A percentile compares a stretch with the other conserved stretches of the same genome.
Conservation (phyloP, 1,140 invertebrate species). For the Hirudo medicinalis region DNA sequence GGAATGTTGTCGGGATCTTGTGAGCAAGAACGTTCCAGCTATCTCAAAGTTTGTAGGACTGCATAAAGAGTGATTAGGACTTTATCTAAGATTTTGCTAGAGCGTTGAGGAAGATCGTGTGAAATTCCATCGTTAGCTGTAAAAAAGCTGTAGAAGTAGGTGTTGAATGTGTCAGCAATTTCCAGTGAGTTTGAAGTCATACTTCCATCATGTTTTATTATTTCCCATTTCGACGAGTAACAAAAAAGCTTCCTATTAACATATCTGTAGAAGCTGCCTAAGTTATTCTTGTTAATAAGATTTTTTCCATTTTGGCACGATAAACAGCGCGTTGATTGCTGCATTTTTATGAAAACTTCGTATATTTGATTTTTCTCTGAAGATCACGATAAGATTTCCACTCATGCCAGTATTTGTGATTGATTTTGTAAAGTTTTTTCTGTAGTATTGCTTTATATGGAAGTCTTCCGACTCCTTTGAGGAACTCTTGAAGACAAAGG, state of each 20-base stretch:
- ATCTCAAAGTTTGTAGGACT: not conserved
- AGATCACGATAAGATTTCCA: not conserved
- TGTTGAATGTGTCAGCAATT: too few species aligned
- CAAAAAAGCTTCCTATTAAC: conserved; percentile 2
- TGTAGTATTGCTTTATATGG: not conserved
- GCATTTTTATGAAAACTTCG: not conserved
- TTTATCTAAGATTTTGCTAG: not conserved
- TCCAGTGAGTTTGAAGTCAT: not conserved
- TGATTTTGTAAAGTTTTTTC: not conserved
- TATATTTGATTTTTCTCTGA: conserved; percentile 3
- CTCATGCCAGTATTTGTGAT: not conserved
- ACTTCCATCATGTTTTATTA: not conserved
- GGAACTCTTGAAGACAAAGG: not conserved
- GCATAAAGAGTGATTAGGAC: not conserved
- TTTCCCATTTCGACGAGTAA: not conserved
- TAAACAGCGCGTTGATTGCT: too few species aligned
- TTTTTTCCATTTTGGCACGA: too few species aligned
- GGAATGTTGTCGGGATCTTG: not conserved
- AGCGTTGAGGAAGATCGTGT: not conserved
- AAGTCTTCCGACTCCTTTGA: not conserved
- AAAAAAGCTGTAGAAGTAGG: too few species aligned
- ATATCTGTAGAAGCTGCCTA: not conserved
- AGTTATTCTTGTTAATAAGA: too few species aligned
- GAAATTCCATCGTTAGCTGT: not conserved
- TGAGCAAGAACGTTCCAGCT: not conserved